These are phyloP conservation scores for Episyrphus balteatus DNA, from an alignment of 1,140 invertebrate species.

Conservation along the genomic window DNA sequence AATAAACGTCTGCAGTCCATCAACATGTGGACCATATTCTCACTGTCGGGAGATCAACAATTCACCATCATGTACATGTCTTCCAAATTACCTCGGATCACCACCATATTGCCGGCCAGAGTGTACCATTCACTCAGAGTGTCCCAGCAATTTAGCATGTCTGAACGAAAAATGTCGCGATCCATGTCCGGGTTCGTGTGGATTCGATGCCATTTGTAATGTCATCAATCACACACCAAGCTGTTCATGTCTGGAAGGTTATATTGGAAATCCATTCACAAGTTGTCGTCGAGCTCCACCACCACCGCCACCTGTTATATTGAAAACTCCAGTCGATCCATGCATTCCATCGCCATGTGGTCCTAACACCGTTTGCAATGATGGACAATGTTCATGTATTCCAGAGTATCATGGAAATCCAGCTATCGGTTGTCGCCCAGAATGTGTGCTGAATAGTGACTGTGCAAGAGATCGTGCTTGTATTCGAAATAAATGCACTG, in stretches of 20 bases:
- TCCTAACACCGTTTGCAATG: conserved; percentile 60
- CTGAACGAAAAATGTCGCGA: conserved; percentile 57
- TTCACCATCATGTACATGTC: conserved; percentile 55
- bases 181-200: conserved; percentile 59
- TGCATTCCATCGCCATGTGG: conserved; percentile 62
- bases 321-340: conserved; percentile 40
- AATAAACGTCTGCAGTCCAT: conserved; percentile 56
- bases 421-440: conserved; percentile 60
- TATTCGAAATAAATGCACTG: conserved; percentile 67
- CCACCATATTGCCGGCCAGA: conserved; percentile 63
- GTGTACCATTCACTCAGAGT: conserved; percentile 62
- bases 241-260: conserved; percentile 54
- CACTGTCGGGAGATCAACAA: conserved; percentile 54
- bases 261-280: conserved; percentile 58
- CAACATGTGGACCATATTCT: conserved; percentile 60
- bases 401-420: conserved; percentile 65
- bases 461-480: conserved; percentile 62
- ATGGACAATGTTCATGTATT: conserved; percentile 63
- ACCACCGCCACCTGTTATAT: conserved; percentile 18
- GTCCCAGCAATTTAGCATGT: conserved; percentile 53
- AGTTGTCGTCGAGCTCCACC: conserved; percentile 42
- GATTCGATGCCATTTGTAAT: conserved; percentile 49
- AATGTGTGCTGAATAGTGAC: conserved; percentile 64
- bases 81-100: conserved; percentile 51
- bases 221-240: conserved; percentile 57